Evolutionary conservation across 2,888 invertebrate species (phyloP).

Genomic region (Bellardia bayeri): DNA sequence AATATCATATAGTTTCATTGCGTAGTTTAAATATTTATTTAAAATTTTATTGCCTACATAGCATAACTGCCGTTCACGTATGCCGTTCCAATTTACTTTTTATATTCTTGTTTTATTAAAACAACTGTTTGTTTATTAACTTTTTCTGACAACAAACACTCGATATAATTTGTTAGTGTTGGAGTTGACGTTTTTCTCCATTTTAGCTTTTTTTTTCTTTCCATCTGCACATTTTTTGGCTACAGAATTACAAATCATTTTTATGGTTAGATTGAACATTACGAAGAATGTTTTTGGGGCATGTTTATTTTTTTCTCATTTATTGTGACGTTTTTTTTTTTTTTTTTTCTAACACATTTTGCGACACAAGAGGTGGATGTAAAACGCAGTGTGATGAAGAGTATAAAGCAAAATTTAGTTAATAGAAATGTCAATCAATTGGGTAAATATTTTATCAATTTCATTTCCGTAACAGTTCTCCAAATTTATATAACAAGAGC

Average conservation of each 20-base stretch:
- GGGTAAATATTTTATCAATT: conserved; percentile 74
- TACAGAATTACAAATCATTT: conserved; percentile 60
- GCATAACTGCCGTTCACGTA: neutral
- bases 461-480: conserved; percentile 61
- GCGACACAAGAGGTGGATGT: neutral
- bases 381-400: conserved; percentile 1
- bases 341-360: conserved; percentile 10
- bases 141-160: conserved; percentile 37
- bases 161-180: conserved; percentile 48
- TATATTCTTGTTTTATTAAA: conserved; percentile 53
- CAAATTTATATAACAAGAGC: conserved; percentile 36
- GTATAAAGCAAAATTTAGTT: conserved; percentile 68
- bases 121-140: conserved; percentile 59
- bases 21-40: too few relatives aligned
- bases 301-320: conserved; percentile 42
- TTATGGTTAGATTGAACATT: conserved; percentile 53
- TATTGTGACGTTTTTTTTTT: conserved; percentile 17
- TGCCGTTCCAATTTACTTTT: neutral
- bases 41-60: too few relatives aligned
- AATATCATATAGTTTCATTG: too few relatives aligned
- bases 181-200: conserved; percentile 35
- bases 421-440: conserved; percentile 75
- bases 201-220: neutral
- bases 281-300: conserved; percentile 43
- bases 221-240: conserved; percentile 26